A percentile compares a stretch with the other conserved stretches of the same genome.
Evolutionary conservation across 2,888 invertebrate genomes (phyloP).

Genomic region (Cryptus viduatorius): DNA sequence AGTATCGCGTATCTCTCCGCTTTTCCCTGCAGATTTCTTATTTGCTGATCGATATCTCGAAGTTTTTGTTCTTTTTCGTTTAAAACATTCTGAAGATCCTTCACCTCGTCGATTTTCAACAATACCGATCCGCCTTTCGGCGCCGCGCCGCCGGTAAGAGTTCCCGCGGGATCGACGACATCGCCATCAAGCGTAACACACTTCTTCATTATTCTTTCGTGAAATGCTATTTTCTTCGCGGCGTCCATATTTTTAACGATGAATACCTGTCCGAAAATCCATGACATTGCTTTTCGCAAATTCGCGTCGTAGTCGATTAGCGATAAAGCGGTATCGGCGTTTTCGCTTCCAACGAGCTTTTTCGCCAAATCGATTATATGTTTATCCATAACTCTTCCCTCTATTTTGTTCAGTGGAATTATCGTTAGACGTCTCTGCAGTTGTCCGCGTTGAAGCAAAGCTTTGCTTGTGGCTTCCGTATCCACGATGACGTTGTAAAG

Average conservation of each 20-base stretch:
- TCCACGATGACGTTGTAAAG: slow-evolving; percentile 96
- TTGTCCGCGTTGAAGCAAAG: slow-evolving; percentile 93
- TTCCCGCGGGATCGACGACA: slow-evolving; percentile 95
- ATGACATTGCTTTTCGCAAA: slow-evolving; percentile 92
- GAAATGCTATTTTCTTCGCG: slow-evolving; percentile 93
- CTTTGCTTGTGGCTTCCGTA: slow-evolving; percentile 93
- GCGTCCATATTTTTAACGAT: slow-evolving; percentile 93
- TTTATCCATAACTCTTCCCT: slow-evolving; percentile 87
- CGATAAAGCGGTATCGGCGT: slow-evolving; percentile 93
- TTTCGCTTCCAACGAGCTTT: slow-evolving; percentile 91
- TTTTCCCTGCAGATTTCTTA: slow-evolving; percentile 82
- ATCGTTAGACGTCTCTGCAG: slow-evolving; percentile 93
- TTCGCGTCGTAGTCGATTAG: slow-evolving; percentile 90
- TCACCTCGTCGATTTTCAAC: slow-evolving; percentile 84
- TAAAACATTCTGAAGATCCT: slow-evolving; percentile 79
- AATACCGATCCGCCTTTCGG: slow-evolving; percentile 86
- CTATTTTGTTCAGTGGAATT: slow-evolving; percentile 96
- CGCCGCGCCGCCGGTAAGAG: slow-evolving; percentile 94
- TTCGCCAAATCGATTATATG: slow-evolving; percentile 89
- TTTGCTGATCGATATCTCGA: slow-evolving; percentile 84
- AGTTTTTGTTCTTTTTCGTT: slow-evolving; percentile 84
- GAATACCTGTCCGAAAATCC: slow-evolving; percentile 94
- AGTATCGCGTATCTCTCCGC: slow-evolving; percentile 84
- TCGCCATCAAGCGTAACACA: slow-evolving; percentile 97
- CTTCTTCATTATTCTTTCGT: slow-evolving; percentile 88